These are phyloP conservation scores for Synergus itoensis DNA, from an alignment of 2,888 invertebrate species.

Conservation along the genomic window DNA sequence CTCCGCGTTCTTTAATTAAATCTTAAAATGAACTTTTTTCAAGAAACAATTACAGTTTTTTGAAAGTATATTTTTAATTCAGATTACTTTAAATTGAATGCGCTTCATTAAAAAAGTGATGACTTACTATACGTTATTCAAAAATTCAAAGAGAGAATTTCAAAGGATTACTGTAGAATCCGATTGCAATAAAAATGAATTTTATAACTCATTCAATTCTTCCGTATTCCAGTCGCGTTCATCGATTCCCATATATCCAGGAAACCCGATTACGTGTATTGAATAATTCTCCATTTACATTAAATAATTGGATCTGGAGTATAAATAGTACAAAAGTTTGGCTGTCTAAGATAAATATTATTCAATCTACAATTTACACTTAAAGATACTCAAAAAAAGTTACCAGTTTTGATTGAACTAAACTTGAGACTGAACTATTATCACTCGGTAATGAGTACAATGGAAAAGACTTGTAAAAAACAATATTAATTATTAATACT, in stretches of 20 bases:
- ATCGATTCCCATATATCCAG: constrained; percentile 41
- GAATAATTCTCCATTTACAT: constrained; percentile 37
- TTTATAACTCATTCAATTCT: constrained; percentile 41
- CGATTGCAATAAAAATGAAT: constrained; percentile 41
- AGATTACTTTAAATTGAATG: neutral
- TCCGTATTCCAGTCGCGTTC: constrained; percentile 39
- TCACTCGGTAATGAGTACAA: no score
- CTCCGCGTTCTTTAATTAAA: no score
- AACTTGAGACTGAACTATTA: no score
- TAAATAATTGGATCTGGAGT: constrained; percentile 36
- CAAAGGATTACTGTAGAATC: constrained; percentile 29
- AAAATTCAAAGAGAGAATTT: constrained; percentile 20
- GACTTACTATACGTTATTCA: neutral
- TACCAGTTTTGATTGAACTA: no score
- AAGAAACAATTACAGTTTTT: no score
- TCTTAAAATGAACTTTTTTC: no score
- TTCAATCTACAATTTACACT: neutral
- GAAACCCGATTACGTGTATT: constrained; percentile 41
- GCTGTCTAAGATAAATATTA: neutral
- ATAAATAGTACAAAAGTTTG: constrained; percentile 25
- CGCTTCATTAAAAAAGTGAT: neutral
- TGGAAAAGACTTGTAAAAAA: no score
- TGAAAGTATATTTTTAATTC: no score
- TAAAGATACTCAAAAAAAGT: neutral
- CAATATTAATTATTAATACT: no score